These are phyloP conservation scores for Trinectes maculatus DNA, from an alignment of 2,113 vertebrate species.

Conservation along the genomic window DNA sequence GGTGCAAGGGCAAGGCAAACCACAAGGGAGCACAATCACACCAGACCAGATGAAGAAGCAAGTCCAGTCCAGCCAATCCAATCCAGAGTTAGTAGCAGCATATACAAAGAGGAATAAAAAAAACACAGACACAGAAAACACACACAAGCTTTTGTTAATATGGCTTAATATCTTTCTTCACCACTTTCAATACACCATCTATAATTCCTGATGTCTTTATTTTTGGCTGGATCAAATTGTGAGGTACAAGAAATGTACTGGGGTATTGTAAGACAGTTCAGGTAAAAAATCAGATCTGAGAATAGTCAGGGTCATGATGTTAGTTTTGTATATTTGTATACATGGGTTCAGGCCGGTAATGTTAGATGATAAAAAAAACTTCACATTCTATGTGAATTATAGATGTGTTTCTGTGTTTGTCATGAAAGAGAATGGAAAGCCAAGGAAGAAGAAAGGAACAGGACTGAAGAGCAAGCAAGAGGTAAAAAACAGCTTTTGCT, in stretches of 20 bases:
- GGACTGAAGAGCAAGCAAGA: conserved; percentile 26
- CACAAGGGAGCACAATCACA: conserved; percentile 79
- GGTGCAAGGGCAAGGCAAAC: conserved; percentile 80
- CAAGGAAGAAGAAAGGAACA: conserved; percentile 22
- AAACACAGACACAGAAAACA: conserved; percentile 61
- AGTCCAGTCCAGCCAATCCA: conserved; percentile 80
- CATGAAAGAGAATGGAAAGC: conserved; percentile 27
- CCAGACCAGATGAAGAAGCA: conserved; percentile 78
- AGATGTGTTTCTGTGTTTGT: conserved; percentile 36
- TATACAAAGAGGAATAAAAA: conserved; percentile 48
- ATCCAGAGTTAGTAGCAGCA: conserved; percentile 79
- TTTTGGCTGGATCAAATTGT: conserved; percentile 7
- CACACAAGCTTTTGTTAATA: conserved; percentile 78
- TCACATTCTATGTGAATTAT: conserved; percentile 52
- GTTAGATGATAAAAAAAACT: conserved; percentile 28
- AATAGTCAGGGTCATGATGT: conserved; percentile 5
- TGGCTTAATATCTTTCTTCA: conserved; percentile 41
- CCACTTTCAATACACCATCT: conserved; percentile 51
- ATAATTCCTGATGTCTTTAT: conserved; percentile 15
- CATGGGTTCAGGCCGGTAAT: conserved; percentile 24
- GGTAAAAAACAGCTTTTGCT: conserved; percentile 35
- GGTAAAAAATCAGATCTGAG: conserved; percentile 10
- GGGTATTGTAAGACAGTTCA: neutral
- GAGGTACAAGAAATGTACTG: neutral
- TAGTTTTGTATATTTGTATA: conserved; percentile 3